Percentiles rank a stretch among this genome's conserved stretches.
phyloP scores from a whole-genome alignment of 2,113 vertebrate genomes.

The Setophaga coronata region DNA sequence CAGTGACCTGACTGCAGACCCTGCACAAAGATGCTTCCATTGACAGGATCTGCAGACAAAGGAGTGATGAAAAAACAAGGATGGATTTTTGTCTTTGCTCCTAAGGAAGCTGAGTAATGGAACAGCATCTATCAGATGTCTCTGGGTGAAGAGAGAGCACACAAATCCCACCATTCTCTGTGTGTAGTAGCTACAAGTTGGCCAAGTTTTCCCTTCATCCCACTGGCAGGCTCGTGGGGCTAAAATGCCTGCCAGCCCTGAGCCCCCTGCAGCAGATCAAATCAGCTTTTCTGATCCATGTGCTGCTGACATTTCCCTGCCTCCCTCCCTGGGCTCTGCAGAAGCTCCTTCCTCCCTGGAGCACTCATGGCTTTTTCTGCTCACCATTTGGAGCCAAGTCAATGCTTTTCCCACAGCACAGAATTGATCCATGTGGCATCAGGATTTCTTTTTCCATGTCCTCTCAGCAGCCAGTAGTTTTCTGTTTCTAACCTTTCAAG shows the following conservation, averaged over 20 bases:
- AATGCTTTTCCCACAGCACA: not conserved
- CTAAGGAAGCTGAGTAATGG: not conserved
- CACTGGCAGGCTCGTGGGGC: fast-evolving
- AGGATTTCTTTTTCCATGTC: not conserved
- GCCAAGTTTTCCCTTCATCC: not conserved
- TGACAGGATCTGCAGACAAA: not conserved
- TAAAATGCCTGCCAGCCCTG: not conserved
- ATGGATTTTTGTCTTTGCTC: not conserved
- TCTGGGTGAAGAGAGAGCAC: not conserved
- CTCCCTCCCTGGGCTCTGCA: not conserved
- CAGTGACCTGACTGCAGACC: not conserved
- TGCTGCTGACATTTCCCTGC: not conserved
- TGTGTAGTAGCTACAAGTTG: not conserved
- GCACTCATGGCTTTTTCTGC: not conserved
- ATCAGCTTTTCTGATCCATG: not conserved
- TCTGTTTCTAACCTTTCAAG: not conserved
- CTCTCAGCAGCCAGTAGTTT: not conserved
- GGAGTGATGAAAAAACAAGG: not conserved
- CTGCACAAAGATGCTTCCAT: not conserved
- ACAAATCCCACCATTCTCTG: not conserved
- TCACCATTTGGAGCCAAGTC: not conserved
- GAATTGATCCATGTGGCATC: not conserved
- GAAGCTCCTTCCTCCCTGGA: not conserved
- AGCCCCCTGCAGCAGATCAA: not conserved
- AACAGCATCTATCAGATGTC: not conserved